Base-by-base conservation (phyloP, 1,140 invertebrate species). In the Dufourea novaeangliae region DNA sequence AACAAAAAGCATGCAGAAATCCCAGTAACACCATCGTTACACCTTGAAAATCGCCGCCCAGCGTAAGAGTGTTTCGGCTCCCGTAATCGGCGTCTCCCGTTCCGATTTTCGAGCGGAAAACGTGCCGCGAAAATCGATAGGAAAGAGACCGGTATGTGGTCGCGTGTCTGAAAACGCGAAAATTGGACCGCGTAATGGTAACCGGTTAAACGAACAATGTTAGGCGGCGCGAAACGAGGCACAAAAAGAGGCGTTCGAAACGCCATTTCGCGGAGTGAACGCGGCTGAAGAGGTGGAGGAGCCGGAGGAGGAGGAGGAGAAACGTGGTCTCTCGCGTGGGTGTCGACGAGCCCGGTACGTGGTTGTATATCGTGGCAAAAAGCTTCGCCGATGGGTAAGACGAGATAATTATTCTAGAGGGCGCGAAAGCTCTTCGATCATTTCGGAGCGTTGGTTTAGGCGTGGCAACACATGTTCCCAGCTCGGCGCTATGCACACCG, bases 381-480 rank as follows among this genome's bases (percentile, higher is more conserved):
- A 84, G 78, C 72, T 57, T 56, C 41, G 64, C 63, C 56, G 73
- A 80, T 80, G 74, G n/a, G 82, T 83, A 85, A 85, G 83, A 85
- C 82, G 79, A 85, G 82, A 85, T 85, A 85, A 85, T 85, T 85
- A 85, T 85, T 85, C 84, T 63, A 77, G 54, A 70, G 41, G 72
- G 79, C 72, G 71, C 72, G 77, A 39, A 59, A 67, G 82, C 84
- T 86, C 87, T 84, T 75, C 87, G 81, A 86, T 87, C 85, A 87
- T 89, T 89, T 88, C 75, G 84, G 82, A 88, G 78, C 86, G 83
- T 78, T 80, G 85, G 78, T 86, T 79, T 87, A 87, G 79, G 75
- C 83, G 89, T 87, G 87, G 85, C 88, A 84, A 89, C 88, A 89
- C 88, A 90, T 88, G 88, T 88, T 88, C 83, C 76, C 83, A 78